A percentile compares a stretch with the other conserved stretches of the same genome.
These are phyloP conservation scores for Calonectris borealis DNA, from an alignment of 2,113 vertebrate genomes.

Conservation along the genomic window DNA sequence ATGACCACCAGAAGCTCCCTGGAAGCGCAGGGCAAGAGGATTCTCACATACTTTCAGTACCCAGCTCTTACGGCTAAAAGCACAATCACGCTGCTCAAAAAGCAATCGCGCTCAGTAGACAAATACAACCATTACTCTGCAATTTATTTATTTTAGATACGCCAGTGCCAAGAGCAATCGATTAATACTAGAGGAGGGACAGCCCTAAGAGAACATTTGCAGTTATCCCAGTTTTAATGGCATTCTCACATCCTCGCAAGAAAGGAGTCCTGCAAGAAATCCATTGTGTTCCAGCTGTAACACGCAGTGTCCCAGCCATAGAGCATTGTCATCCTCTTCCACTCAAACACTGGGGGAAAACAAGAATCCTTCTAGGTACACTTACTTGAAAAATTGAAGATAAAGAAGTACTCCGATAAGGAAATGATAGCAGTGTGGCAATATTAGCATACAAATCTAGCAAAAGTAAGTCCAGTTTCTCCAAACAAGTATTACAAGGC, in stretches of 20 bases:
- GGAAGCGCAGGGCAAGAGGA: neutral
- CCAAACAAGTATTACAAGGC: neutral
- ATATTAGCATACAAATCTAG: rapidly evolving
- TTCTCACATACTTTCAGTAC: neutral
- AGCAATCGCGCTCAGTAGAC: neutral
- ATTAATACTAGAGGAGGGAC: neutral
- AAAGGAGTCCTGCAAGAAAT: neutral
- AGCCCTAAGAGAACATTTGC: rapidly evolving
- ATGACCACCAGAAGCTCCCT: neutral
- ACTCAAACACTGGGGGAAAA: neutral
- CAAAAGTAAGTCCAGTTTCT: neutral
- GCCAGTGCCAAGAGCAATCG: neutral
- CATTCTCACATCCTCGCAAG: neutral
- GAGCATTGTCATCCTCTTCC: rapidly evolving
- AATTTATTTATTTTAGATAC: neutral
- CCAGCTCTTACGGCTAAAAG: rapidly evolving
- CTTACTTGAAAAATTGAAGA: neutral
- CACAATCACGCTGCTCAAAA: neutral
- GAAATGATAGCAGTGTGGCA: rapidly evolving
- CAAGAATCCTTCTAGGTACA: neutral
- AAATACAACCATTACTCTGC: neutral
- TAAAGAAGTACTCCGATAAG: neutral
- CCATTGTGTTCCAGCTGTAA: neutral
- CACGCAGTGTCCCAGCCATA: rapidly evolving
- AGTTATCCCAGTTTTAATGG: neutral